A percentile compares a stretch with the other conserved stretches of the same genome.
These are phyloP conservation scores for Coenonympha arcania DNA, from an alignment of 2,888 invertebrate species.

Conservation along the genomic window DNA sequence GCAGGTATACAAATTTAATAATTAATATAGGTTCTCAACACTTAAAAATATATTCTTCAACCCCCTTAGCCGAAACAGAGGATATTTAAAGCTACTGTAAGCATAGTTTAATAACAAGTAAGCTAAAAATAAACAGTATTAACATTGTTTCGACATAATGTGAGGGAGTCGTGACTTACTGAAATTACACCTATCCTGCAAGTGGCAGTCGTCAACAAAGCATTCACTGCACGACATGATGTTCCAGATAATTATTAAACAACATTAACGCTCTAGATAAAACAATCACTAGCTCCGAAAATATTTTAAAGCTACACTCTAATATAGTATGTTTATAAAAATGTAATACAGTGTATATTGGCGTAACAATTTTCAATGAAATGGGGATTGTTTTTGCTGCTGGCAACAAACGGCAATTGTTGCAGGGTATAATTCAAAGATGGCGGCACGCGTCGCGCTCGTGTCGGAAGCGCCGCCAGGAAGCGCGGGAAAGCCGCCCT, in stretches of 20 bases:
- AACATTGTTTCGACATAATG: slow-evolving; percentile 35
- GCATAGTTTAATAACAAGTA: too few relatives aligned
- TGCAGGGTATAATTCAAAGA: slow-evolving; percentile 66
- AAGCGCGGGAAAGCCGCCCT: slow-evolving; percentile 60
- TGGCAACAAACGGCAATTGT: slow-evolving; percentile 52
- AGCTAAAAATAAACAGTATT: too few relatives aligned
- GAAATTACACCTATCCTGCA: slow-evolving; percentile 52
- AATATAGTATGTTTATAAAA: slow-evolving; percentile 27
- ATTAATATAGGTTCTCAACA: too few relatives aligned
- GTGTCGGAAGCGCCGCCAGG: slow-evolving; percentile 65
- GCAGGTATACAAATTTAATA: too few relatives aligned
- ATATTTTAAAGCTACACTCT: slow-evolving; percentile 14
- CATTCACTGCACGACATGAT: slow-evolving; percentile 51
- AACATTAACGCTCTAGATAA: slow-evolving; percentile 63
- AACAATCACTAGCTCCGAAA: slow-evolving; percentile 48
- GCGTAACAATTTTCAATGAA: slow-evolving; percentile 9
- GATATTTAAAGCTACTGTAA: too few relatives aligned
- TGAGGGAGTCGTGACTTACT: slow-evolving; percentile 47
- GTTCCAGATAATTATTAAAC: slow-evolving; percentile 66
- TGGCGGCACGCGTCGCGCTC: slow-evolving; percentile 67
- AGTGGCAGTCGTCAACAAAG: slow-evolving; percentile 46
- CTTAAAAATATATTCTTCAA: too few relatives aligned
- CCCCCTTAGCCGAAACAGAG: too few relatives aligned
- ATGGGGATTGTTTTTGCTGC: slow-evolving; percentile 43
- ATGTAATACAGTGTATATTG: slow-evolving; percentile 28